These are phyloP conservation scores for Mesodorylaimus sp. DNA, from an alignment of 2,888 invertebrate species.

Conservation along the genomic window DNA sequence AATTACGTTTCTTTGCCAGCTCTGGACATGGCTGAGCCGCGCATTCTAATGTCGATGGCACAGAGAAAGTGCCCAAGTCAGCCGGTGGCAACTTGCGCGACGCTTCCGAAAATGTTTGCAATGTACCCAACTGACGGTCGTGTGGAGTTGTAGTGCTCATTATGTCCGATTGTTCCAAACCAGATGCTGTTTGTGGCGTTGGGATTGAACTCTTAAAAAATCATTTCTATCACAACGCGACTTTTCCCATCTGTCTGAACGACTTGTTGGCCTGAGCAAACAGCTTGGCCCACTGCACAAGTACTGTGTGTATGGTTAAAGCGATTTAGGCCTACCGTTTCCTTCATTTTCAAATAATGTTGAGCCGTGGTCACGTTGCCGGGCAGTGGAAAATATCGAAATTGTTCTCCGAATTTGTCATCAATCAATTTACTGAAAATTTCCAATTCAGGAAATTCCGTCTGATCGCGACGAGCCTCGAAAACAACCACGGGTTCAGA, in stretches of 20 bases:
- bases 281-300: too few species aligned
- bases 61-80: too few species aligned
- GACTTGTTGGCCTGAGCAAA: too few species aligned
- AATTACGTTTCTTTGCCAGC: background rate
- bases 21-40: background rate
- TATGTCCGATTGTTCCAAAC: background rate
- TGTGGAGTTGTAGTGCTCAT: background rate
- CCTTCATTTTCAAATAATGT: background rate
- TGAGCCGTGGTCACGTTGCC: background rate
- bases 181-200: background rate
- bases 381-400: background rate
- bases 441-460: too few species aligned
- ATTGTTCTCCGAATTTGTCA: too few species aligned
- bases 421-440: too few species aligned
- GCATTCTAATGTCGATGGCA: too few species aligned
- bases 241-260: background rate
- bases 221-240: background rate
- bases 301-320: background rate
- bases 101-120: too few species aligned
- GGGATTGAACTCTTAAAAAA: background rate
- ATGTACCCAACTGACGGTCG: background rate
- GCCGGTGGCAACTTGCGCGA: too few species aligned
- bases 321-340: background rate
- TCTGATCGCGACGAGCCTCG: too few species aligned
- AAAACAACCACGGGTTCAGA: too few species aligned